Evolutionary conservation across 2,888 invertebrate genomes (phyloP).

Genomic region (Troilus luridus): DNA sequence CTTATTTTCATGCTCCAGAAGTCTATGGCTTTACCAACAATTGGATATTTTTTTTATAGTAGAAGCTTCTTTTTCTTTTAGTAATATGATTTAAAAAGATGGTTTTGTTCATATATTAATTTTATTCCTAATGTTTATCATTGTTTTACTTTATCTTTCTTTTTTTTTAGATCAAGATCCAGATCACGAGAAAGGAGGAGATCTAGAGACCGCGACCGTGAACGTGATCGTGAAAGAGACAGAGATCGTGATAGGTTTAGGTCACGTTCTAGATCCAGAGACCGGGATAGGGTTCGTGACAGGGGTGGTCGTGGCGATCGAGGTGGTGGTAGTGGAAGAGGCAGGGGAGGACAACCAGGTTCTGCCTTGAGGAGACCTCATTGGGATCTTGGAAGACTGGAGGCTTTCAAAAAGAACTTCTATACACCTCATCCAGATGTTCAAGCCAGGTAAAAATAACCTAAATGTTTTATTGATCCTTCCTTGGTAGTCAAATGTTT

Average conservation of each 20-base stretch:
- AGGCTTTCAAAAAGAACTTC: constrained; percentile 93
- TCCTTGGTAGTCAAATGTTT: no score
- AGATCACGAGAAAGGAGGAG: constrained; percentile 53
- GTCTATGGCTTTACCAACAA: constrained; percentile 3
- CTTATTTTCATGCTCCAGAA: not conserved
- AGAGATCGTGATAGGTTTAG: constrained; percentile 61
- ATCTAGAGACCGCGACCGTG: constrained; percentile 57
- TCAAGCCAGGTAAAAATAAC: constrained; percentile 68
- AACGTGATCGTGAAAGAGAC: constrained; percentile 55
- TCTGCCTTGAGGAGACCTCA: constrained; percentile 85
- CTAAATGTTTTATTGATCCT: not conserved
- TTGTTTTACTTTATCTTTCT: not conserved
- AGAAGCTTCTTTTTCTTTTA: not conserved
- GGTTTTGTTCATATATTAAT: no score
- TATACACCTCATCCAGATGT: constrained; percentile 87
- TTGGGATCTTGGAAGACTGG: constrained; percentile 86
- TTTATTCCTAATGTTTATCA: no score
- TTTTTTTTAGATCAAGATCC: constrained; percentile 47
- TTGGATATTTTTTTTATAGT: not conserved
- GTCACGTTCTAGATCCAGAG: constrained; percentile 61
- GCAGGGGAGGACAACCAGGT: constrained; percentile 69
- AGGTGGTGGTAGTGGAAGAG: constrained; percentile 65
- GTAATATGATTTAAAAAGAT: no score
- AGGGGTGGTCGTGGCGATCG: constrained; percentile 67
- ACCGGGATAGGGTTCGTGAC: constrained; percentile 60